Conservation (phyloP, 2,113 vertebrate genomes). For the Coreoperca whiteheadi region DNA sequence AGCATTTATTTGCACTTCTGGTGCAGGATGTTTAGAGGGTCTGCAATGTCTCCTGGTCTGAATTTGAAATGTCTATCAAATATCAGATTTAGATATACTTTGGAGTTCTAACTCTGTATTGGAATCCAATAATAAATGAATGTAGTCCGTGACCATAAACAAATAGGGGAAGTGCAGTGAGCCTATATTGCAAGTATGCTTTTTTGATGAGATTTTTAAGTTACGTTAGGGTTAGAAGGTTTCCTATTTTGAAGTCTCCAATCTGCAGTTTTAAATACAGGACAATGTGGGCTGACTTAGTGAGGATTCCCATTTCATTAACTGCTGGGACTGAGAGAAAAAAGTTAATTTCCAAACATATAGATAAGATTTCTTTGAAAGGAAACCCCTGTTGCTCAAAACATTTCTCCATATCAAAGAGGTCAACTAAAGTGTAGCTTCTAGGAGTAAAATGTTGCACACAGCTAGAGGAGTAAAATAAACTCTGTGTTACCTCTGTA, state of each 20-base stretch:
- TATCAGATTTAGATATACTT: neutral
- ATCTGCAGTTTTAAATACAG: slow-evolving; percentile 5
- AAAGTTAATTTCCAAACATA: slow-evolving; percentile 9
- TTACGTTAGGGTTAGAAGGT: neutral
- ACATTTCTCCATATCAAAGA: slow-evolving; percentile 35
- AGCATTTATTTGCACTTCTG: neutral
- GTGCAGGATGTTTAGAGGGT: neutral
- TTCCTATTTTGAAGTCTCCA: neutral
- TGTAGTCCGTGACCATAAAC: neutral
- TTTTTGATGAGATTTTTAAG: neutral
- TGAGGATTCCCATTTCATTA: slow-evolving; percentile 24
- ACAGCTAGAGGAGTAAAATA: slow-evolving; percentile 30
- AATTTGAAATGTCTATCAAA: slow-evolving; percentile 1
- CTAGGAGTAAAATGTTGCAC: slow-evolving; percentile 16
- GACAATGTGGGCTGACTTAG: slow-evolving; percentile 18
- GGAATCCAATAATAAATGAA: neutral
- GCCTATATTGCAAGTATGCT: neutral
- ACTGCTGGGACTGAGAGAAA: slow-evolving; percentile 5
- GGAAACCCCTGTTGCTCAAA: slow-evolving; percentile 27
- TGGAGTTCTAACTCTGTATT: neutral
- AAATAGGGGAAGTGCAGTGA: neutral
- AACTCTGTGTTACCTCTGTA: slow-evolving; percentile 42
- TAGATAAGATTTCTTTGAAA: slow-evolving; percentile 45
- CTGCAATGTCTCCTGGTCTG: neutral
- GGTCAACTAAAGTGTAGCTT: slow-evolving; percentile 55